These are phyloP conservation scores for Fragum sueziense DNA, from an alignment of 2,888 invertebrate genomes.

Conservation along the genomic window DNA sequence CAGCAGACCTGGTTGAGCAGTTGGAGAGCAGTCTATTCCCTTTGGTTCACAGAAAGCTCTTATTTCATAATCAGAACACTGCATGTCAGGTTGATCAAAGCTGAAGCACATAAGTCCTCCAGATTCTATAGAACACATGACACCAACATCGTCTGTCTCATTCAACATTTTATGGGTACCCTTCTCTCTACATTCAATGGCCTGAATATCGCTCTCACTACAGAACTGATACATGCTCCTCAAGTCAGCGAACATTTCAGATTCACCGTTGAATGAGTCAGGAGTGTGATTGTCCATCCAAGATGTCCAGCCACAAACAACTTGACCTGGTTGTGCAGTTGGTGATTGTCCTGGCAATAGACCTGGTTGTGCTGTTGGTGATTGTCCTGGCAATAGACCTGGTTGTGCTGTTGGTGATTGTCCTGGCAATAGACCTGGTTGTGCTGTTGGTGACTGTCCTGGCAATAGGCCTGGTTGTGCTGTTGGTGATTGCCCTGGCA, in stretches of 20 bases:
- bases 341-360: conserved; percentile 29
- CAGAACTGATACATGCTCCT: conserved; percentile 66
- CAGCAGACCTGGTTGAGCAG: conserved; percentile 35
- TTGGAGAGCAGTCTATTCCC: conserved; percentile 61
- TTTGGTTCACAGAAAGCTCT: conserved; percentile 83
- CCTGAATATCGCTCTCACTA: conserved; percentile 70
- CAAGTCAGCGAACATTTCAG: conserved; percentile 72
- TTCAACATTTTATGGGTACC: conserved; percentile 51
- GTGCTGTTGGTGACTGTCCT: conserved; percentile 47
- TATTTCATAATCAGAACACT: conserved; percentile 77
- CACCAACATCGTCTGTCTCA: conserved; percentile 57
- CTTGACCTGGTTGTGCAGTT: conserved; percentile 39
- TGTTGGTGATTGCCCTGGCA: conserved; percentile 50
- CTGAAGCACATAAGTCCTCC: conserved; percentile 87
- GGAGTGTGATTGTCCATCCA: conserved; percentile 87
- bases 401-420: conserved; percentile 53
- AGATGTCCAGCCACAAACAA: conserved; percentile 88
- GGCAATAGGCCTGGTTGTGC: conserved; percentile 30
- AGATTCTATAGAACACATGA: conserved; percentile 60
- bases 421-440: conserved; percentile 37
- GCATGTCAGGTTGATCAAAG: conserved; percentile 67
- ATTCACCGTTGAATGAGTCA: conserved; percentile 71
- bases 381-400: conserved; percentile 7
- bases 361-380: conserved; percentile 52
- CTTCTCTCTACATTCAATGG: conserved; percentile 69